A percentile compares a stretch with the other conserved stretches of the same genome.
Evolutionary conservation across 2,113 vertebrate species (phyloP).

Genomic region (Alligator sinensis): DNA sequence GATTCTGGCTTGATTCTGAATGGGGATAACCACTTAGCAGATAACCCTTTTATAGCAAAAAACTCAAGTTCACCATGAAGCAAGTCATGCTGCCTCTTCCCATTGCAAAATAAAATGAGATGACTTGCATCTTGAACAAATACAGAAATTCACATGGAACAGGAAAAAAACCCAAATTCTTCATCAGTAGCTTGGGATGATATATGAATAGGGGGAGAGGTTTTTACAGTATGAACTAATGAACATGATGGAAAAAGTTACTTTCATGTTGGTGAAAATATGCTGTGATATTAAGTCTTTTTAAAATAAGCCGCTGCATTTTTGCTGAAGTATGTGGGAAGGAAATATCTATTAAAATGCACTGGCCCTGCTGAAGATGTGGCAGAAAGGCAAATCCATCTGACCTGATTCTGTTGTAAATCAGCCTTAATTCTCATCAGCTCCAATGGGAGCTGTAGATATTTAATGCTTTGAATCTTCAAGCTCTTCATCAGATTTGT

Average conservation of each 20-base stretch:
- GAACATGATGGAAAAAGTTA: not conserved
- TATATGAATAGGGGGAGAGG: not conserved
- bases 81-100: not conserved
- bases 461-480: too few species aligned
- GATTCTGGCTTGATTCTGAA: not conserved
- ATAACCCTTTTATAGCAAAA: not conserved
- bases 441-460: too few species aligned
- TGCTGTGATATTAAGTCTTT: not conserved
- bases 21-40: not conserved
- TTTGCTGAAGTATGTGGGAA: not conserved
- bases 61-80: not conserved
- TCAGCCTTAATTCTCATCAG: too few species aligned
- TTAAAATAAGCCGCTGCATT: not conserved
- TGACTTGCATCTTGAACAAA: not conserved
- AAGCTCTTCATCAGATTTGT: not conserved
- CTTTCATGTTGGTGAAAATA: not conserved
- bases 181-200: not conserved
- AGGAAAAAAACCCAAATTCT: not conserved
- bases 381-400: not conserved
- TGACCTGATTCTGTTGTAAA: too few species aligned
- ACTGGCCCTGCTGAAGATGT: not conserved
- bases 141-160: not conserved
- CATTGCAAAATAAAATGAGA: too few species aligned
- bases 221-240: not conserved
- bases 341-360: not conserved